Conservation (phyloP, 2,888 invertebrate species). For the Alsophila aescularia region DNA sequence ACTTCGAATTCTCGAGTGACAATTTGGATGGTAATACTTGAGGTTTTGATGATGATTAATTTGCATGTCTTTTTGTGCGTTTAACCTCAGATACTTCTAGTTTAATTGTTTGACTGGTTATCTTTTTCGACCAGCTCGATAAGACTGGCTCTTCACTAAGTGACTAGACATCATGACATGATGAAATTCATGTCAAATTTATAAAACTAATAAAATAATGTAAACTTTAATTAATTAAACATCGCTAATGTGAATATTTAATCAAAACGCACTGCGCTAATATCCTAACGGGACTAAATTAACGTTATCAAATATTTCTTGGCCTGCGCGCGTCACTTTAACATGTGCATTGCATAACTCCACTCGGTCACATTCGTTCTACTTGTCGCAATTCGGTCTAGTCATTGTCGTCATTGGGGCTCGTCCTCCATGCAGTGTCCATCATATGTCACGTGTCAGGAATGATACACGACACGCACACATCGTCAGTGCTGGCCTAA, state of each 20-base stretch:
- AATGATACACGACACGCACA: conserved; percentile 68
- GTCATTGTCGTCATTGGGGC: conserved; percentile 55
- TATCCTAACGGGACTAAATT: conserved; percentile 15
- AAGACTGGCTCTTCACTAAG: too few relatives aligned
- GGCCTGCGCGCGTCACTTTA: conserved; percentile 17
- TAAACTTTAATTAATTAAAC: too few relatives aligned
- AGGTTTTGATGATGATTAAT: conserved; percentile 29
- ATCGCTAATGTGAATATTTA: too few relatives aligned
- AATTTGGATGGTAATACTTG: conserved; percentile 33
- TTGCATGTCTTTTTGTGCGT: conserved; percentile 2
- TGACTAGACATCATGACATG: too few relatives aligned
- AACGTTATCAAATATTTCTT: conserved; percentile 21
- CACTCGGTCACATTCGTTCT: conserved; percentile 33
- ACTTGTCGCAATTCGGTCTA: conserved; percentile 50
- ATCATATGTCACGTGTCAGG: conserved; percentile 65
- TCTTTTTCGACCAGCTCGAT: too few relatives aligned
- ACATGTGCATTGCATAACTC: conserved; percentile 30
- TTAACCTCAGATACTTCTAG: neutral
- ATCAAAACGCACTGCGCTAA: neutral
- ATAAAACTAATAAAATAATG: too few relatives aligned
- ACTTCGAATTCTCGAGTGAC: conserved; percentile 32
- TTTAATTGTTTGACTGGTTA: too few relatives aligned
- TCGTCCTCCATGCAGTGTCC: conserved; percentile 43
- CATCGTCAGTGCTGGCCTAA: conserved; percentile 64
- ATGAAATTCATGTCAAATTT: too few relatives aligned